phyloP scores from a whole-genome alignment of 2,113 vertebrate species.

The Rissa tridactyla region DNA sequence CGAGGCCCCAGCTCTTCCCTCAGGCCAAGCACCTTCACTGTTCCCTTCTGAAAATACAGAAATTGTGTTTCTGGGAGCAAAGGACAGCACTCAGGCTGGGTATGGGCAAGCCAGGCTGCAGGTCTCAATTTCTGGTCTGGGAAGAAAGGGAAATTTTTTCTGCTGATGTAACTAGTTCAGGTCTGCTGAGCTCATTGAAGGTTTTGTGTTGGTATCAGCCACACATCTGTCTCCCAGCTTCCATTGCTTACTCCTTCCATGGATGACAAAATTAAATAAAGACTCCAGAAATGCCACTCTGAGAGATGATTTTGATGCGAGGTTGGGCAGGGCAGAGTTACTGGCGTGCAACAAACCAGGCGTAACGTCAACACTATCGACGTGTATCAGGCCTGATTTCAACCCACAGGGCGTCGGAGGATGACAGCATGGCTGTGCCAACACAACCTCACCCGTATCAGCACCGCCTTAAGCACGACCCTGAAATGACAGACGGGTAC shows the following conservation, averaged over 20 bases:
- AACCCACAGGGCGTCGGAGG: fast-evolving
- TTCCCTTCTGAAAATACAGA: neutral
- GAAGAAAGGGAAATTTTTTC: neutral
- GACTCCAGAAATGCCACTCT: neutral
- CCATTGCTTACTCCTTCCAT: neutral
- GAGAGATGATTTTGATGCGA: neutral
- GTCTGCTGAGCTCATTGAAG: neutral
- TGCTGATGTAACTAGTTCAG: neutral
- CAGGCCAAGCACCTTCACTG: fast-evolving
- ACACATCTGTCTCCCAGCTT: neutral
- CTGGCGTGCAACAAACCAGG: neutral
- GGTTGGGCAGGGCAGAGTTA: neutral
- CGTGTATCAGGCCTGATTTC: fast-evolving
- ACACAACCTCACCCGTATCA: fast-evolving
- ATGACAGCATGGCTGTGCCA: neutral
- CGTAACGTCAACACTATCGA: fast-evolving
- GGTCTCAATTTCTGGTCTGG: neutral
- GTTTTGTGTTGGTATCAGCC: neutral
- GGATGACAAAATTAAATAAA: neutral
- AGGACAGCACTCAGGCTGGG: neutral
- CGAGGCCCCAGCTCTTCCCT: neutral
- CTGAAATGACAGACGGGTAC: neutral
- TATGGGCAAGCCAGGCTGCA: fast-evolving
- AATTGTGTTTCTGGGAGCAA: neutral
- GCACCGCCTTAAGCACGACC: fast-evolving